Evolutionary conservation across 1,140 invertebrate genomes (phyloP).

Genomic region (Anastrepha ludens): DNA sequence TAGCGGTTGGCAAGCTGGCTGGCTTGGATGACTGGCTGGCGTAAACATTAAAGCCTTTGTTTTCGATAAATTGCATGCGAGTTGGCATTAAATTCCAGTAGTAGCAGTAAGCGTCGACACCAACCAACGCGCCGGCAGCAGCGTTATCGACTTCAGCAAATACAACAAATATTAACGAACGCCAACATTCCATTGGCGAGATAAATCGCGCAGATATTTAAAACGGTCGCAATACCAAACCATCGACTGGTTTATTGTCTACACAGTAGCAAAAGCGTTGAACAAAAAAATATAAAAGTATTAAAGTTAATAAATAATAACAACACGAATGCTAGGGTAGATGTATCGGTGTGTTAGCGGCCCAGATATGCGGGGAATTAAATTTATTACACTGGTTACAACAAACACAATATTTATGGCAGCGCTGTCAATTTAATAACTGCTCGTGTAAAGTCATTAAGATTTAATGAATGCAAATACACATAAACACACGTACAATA

Average conservation of each 20-base stretch:
- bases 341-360: conserved; percentile 12
- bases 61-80: conserved; percentile 48
- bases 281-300: not conserved
- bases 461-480: conserved; percentile 1
- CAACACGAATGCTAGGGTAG: not conserved
- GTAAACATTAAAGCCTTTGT: conserved; percentile 18
- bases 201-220: conserved; percentile 37
- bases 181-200: not conserved
- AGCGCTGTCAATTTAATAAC: conserved; percentile 36
- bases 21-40: not conserved
- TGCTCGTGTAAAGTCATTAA: conserved; percentile 30
- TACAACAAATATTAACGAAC: not conserved
- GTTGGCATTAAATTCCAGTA: conserved; percentile 29
- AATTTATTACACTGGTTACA: conserved; percentile 13
- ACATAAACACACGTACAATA: not conserved
- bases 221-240: not conserved
- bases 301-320: conserved; percentile 20
- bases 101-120: not conserved
- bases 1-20: not conserved
- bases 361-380: conserved; percentile 28
- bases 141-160: not conserved
- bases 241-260: conserved; percentile 28
- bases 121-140: not conserved
- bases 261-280: not conserved
- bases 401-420: not conserved